Evolutionary conservation across 2,888 invertebrate species (phyloP), one percentile per base, ranked within the genome.

Genomic region (Pelosia muscerda): DNA sequence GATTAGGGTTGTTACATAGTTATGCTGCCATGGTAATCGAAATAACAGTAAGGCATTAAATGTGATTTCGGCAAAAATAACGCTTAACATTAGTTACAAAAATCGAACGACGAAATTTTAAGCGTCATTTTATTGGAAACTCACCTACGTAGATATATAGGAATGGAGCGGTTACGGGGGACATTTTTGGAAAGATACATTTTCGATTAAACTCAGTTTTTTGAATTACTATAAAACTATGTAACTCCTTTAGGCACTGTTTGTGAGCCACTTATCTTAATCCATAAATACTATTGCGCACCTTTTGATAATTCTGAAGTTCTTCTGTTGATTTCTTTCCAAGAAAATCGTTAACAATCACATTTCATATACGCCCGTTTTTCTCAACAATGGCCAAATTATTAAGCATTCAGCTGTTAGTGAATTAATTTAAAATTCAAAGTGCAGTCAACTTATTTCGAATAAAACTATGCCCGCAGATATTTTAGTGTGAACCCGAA

Each of bases 351-450:
- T 61, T 78, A 71, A 72, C 54, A 68, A 34, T 70, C 65, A 72
- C 70, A 74, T 64, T 73, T 73, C 60, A 49, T 28, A 31, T 58
- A 53, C 61, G 72, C 75, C 65, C 69, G 71, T 66, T 62, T n/a
- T 77, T 71, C 76, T 73, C 74, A 81, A 80, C 82, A 80, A 78
- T 80, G 80, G 82, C 82, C 82, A 66, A 68, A 65, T 58, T 68
- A 26, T 63, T 73, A 69, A 81, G 81, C 82, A 65, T 71, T 72
- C 65, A 75, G 81, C 79, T 81, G 75, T 81, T 79, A 81, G 83
- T 82, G 81, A 69, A 69, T 79, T 81, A 76, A 58, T 81, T 81
- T 73, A 72, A 76, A 53, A 74, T 74, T 63, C 66, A 77, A 79
- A 77, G 81, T 81, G 81, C 81, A 82, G 65, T 70, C 69, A 79